phyloP scores from a whole-genome alignment of 2,888 invertebrate species.

The Fragum fragum region DNA sequence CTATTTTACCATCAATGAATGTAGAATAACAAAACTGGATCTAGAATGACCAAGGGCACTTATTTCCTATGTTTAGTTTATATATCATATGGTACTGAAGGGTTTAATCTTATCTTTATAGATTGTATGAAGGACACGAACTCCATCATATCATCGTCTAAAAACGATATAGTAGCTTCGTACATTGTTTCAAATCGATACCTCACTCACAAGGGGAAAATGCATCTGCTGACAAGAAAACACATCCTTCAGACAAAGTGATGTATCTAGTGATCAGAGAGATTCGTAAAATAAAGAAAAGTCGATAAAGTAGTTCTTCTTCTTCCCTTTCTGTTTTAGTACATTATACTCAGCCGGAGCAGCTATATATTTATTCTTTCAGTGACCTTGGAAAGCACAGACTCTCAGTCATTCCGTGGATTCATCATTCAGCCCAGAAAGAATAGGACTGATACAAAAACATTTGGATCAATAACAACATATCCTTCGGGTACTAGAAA shows the following conservation, averaged over 20 bases:
- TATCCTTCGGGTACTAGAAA: slow-evolving; percentile 27
- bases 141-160: no score
- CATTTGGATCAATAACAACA: slow-evolving; percentile 26
- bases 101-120: no score
- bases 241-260: not conserved
- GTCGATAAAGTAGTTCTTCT: not conserved
- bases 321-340: not conserved
- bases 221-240: not conserved
- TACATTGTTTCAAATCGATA: no score
- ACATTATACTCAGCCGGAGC: not conserved
- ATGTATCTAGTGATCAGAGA: not conserved
- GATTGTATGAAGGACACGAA: no score
- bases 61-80: no score
- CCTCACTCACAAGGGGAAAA: no score
- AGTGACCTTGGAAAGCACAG: slow-evolving; percentile 47
- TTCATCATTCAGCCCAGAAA: slow-evolving; percentile 52
- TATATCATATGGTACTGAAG: no score
- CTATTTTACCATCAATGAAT: no score
- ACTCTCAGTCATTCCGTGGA: slow-evolving; percentile 32
- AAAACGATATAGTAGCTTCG: no score
- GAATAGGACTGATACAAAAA: slow-evolving; percentile 14
- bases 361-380: slow-evolving; percentile 11
- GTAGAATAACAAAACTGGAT: no score
- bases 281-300: not conserved
- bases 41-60: no score